Percentiles rank a stretch among this genome's conserved stretches.
Evolutionary conservation across 2,113 vertebrate species (phyloP).

Genomic region (Prunella himalayana): DNA sequence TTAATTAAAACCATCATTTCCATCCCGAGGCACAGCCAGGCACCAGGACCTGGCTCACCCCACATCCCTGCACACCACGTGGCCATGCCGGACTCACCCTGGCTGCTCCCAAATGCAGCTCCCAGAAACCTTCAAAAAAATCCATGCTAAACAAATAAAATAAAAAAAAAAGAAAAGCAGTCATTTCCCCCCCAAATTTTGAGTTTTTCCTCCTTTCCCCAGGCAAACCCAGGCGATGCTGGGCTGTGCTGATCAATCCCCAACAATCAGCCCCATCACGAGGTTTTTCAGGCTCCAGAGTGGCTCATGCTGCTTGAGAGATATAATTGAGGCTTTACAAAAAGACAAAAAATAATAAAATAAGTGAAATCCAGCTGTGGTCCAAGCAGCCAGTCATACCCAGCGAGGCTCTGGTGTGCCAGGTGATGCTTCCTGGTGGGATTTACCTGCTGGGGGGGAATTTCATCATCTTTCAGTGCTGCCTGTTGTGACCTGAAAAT

Average conservation of each 20-base stretch:
- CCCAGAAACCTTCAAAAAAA: neutral
- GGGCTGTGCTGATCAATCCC: neutral
- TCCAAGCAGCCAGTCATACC: neutral
- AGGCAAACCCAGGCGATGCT: neutral
- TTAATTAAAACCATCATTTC: neutral
- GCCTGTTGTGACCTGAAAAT: neutral
- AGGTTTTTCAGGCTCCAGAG: neutral
- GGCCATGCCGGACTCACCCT: rapidly evolving
- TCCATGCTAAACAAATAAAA: rapidly evolving
- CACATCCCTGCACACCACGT: rapidly evolving
- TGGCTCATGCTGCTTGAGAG: neutral
- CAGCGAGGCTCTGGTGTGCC: rapidly evolving
- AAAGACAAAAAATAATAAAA: neutral
- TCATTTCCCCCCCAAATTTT: neutral
- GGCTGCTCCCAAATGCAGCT: neutral
- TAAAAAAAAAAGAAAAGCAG: neutral
- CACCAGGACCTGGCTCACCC: neutral
- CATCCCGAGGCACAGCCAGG: neutral
- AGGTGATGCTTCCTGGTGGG: neutral
- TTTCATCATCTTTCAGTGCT: neutral
- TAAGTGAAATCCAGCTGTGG: neutral
- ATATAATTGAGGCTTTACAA: neutral
- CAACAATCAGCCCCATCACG: neutral
- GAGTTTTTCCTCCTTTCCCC: neutral
- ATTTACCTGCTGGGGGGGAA: neutral